Percentiles rank a stretch among this genome's conserved stretches.
Evolutionary conservation across 1,140 invertebrate genomes (phyloP).

Genomic region (Linepithema humile): DNA sequence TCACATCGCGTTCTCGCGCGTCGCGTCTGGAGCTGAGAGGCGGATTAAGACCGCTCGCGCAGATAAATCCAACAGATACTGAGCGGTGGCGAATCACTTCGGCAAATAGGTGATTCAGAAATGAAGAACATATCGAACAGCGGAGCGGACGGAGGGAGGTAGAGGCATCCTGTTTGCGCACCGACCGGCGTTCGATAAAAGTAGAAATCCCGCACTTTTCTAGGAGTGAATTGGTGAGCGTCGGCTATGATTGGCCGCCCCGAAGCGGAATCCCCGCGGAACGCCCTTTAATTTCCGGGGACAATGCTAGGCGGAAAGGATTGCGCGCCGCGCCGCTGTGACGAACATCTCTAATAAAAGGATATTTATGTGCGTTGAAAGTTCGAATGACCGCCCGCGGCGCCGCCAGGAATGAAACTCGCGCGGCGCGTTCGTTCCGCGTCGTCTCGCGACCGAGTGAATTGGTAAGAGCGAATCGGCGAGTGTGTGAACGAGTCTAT

Average conservation of each 20-base stretch:
- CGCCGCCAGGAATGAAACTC: constrained; percentile 28
- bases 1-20: constrained; percentile 13
- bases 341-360: constrained; percentile 66
- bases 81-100: constrained; percentile 14
- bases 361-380: constrained; percentile 67
- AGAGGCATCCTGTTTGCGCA: not conserved
- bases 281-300: constrained; percentile 72
- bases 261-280: constrained; percentile 41
- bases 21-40: constrained; percentile 14
- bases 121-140: constrained; percentile 25
- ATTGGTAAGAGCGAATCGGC: not conserved
- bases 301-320: constrained; percentile 60
- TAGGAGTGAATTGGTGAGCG: not conserved
- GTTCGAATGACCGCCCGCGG: constrained; percentile 47
- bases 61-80: constrained; percentile 34
- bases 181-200: constrained; percentile 50
- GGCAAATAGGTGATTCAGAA: constrained; percentile 63
- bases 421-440: not conserved
- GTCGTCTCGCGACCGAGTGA: not conserved
- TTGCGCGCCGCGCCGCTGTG: constrained; percentile 15
- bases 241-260: constrained; percentile 29
- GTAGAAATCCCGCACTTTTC: constrained; percentile 46
- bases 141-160: no score
- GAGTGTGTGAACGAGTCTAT: constrained; percentile 32
- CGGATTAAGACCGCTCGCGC: constrained; percentile 14